phyloP scores from a whole-genome alignment of 2,888 invertebrate genomes.

The Drosophila nigricruria region DNA sequence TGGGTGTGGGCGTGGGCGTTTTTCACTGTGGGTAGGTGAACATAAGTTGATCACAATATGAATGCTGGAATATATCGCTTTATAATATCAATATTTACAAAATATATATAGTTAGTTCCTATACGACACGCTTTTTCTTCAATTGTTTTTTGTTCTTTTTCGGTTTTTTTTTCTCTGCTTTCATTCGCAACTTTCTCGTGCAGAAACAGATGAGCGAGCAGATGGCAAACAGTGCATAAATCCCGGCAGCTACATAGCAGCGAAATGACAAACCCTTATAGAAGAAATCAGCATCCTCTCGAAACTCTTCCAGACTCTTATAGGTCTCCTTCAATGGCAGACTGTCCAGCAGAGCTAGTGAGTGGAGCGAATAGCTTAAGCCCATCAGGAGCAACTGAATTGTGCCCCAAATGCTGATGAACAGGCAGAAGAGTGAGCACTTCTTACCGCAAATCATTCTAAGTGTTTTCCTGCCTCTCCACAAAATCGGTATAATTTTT shows the following conservation, averaged over 20 bases:
- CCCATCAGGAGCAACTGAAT: conserved; percentile 62
- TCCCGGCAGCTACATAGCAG: conserved; percentile 38
- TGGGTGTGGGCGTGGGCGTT: conserved; percentile 9
- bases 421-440: conserved; percentile 48
- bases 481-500: conserved; percentile 4
- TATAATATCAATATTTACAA: conserved; percentile 12
- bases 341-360: conserved; percentile 25
- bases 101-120: conserved; percentile 10
- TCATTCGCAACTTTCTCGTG: background rate
- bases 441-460: conserved; percentile 37
- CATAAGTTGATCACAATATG: conserved; percentile 27
- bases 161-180: too few relatives aligned
- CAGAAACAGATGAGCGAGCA: conserved; percentile 10
- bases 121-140: background rate
- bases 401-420: conserved; percentile 57
- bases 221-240: conserved; percentile 35
- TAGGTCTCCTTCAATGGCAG: conserved; percentile 23
- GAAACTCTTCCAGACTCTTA: conserved; percentile 22
- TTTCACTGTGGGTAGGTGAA: conserved; percentile 17
- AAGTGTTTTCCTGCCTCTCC: background rate
- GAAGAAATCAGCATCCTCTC: conserved; percentile 18
- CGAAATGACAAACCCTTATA: conserved; percentile 28
- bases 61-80: conserved; percentile 26
- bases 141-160: background rate
- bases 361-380: conserved; percentile 15